These are phyloP conservation scores for Drosophila niveifrons DNA, from an alignment of 2,888 invertebrate species.

Conservation along the genomic window DNA sequence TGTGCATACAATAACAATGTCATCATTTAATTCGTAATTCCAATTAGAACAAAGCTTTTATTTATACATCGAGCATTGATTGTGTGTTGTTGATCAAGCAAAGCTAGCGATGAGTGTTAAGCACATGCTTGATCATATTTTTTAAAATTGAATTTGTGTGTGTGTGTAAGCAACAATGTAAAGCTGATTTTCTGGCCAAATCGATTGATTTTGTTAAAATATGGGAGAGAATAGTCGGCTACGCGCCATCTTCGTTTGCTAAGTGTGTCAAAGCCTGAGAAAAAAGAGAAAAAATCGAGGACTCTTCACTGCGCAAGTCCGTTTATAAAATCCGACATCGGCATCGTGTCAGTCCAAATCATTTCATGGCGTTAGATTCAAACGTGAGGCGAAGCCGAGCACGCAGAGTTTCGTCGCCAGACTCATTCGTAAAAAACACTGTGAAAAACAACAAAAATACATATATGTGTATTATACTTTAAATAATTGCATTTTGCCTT, in stretches of 20 bases:
- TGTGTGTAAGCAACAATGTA: no score
- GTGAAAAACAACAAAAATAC: conserved; percentile 37
- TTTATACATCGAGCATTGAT: no score
- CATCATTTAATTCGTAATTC: no score
- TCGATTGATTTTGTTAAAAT: background rate
- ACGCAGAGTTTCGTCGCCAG: conserved; percentile 62
- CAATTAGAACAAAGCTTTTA: no score
- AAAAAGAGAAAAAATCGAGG: conserved; percentile 29
- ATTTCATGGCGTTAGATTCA: conserved; percentile 55
- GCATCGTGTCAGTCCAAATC: conserved; percentile 30
- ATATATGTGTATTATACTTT: conserved; percentile 23
- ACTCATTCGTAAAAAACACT: conserved; percentile 54
- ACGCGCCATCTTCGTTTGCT: conserved; percentile 3
- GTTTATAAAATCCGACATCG: conserved; percentile 16
- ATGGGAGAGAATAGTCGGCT: background rate
- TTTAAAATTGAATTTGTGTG: no score
- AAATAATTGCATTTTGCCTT: conserved; percentile 37
- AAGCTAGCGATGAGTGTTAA: no score
- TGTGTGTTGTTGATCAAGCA: no score
- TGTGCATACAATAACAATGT: no score
- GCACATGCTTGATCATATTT: no score
- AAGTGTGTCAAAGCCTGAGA: conserved; percentile 4
- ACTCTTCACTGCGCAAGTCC: conserved; percentile 48
- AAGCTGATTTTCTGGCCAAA: background rate
- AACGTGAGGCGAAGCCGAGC: conserved; percentile 63